phyloP scores from a whole-genome alignment of 2,888 invertebrate species.

The Pseudanteris insignis region DNA sequence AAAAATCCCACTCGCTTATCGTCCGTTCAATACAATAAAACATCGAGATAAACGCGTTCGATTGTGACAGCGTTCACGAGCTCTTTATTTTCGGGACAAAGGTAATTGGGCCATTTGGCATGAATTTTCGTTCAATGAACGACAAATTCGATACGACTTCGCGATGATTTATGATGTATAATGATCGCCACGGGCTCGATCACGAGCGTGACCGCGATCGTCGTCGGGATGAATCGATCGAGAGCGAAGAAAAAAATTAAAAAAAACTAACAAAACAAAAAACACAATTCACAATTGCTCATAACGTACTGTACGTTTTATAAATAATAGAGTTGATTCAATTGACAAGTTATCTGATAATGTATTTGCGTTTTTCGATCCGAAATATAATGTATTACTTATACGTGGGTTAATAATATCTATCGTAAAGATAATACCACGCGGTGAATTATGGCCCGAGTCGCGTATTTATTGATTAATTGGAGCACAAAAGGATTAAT shows the following conservation, averaged over 20 bases:
- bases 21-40: slow-evolving; percentile 42
- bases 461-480: slow-evolving; percentile 19
- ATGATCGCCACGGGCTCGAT: slow-evolving; percentile 3
- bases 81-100: slow-evolving; percentile 38
- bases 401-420: neutral
- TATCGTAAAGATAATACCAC: slow-evolving; percentile 13
- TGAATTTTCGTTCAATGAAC: slow-evolving; percentile 11
- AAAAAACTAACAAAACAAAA: no score
- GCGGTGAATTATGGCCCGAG: slow-evolving; percentile 23
- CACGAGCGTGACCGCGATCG: neutral
- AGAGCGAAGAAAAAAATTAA: neutral
- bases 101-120: slow-evolving; percentile 25
- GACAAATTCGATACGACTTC: slow-evolving; percentile 23
- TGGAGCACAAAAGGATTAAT: slow-evolving; percentile 17
- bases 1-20: slow-evolving; percentile 44
- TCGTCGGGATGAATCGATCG: slow-evolving; percentile 2
- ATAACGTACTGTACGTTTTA: no score
- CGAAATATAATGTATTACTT: neutral
- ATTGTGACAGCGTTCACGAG: slow-evolving; percentile 43
- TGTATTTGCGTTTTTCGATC: slow-evolving; percentile 5
- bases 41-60: slow-evolving; percentile 36
- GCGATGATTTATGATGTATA: slow-evolving; percentile 28
- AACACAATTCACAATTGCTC: no score
- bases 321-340: slow-evolving; percentile 6
- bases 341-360: slow-evolving; percentile 10